phyloP scores from a whole-genome alignment of 1,140 invertebrate species.

The Prorops nasuta region DNA sequence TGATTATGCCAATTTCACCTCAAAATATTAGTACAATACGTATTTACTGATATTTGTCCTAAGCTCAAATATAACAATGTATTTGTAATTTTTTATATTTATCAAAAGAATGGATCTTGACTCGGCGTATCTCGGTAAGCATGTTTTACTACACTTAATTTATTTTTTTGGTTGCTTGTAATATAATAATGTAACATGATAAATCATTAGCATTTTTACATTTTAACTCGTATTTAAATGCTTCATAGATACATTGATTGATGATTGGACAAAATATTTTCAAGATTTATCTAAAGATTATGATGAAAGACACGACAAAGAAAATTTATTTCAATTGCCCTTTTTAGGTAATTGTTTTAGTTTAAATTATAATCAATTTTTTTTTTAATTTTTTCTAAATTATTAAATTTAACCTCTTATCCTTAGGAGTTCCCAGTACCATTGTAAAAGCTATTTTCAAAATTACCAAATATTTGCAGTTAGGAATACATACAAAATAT shows the following conservation, averaged over 20 bases:
- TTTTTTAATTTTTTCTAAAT: neutral
- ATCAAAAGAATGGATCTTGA: no score
- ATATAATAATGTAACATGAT: no score
- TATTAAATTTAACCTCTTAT: slow-evolving; percentile 2
- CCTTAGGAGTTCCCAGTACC: slow-evolving; percentile 29
- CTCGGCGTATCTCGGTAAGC: no score
- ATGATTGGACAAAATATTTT: slow-evolving; percentile 37
- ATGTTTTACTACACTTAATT: no score
- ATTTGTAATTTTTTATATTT: no score
- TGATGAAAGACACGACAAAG: slow-evolving; percentile 17
- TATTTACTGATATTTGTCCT: no score
- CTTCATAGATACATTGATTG: slow-evolving; percentile 28
- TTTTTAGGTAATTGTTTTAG: slow-evolving; percentile 31
- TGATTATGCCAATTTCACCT: no score
- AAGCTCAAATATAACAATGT: no score
- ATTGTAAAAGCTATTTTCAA: slow-evolving; percentile 34
- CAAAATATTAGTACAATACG: no score
- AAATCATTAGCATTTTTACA: no score
- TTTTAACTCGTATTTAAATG: no score
- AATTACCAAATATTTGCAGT: slow-evolving; percentile 28
- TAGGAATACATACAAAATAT: slow-evolving; percentile 36
- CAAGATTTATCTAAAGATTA: slow-evolving; percentile 25
- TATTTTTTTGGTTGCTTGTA: no score
- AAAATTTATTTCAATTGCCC: slow-evolving; percentile 29
- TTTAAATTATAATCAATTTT: neutral